Evolutionary conservation across 2,113 vertebrate genomes (phyloP).

Genomic region (Pitta sordida): DNA sequence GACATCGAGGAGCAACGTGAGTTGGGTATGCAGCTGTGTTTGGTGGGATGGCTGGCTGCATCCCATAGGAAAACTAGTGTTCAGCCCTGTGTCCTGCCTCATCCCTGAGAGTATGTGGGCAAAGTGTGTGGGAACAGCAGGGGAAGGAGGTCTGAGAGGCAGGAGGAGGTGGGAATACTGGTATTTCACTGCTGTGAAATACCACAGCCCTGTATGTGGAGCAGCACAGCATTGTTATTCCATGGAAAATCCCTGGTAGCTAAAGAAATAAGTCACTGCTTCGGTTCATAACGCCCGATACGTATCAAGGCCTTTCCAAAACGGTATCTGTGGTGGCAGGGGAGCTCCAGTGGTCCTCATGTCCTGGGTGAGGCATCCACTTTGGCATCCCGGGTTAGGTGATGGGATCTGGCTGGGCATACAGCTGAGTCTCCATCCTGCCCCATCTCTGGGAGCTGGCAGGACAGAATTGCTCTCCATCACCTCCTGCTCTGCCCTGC

Average conservation of each 20-base stretch:
- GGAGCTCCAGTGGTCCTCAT: accelerated
- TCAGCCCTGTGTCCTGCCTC: not conserved
- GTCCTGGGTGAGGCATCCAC: not conserved
- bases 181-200: accelerated
- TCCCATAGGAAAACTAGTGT: accelerated
- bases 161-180: not conserved
- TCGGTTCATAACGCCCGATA: not conserved
- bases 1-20: constrained; percentile 87
- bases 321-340: accelerated
- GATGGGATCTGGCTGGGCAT: not conserved
- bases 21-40: not conserved
- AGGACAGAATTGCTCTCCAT: not conserved
- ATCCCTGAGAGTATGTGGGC: not conserved
- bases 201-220: accelerated
- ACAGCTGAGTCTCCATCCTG: not conserved
- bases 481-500: not conserved
- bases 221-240: not conserved
- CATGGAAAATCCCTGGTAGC: not conserved
- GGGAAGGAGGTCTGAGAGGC: not conserved
- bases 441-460: not conserved
- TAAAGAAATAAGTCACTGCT: not conserved
- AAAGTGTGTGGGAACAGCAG: accelerated
- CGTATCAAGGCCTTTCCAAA: not conserved
- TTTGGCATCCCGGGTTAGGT: not conserved
- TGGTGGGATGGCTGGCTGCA: not conserved